Evolutionary conservation across 1,140 invertebrate genomes (phyloP).

Genomic region (Hypsibius dujardini): DNA sequence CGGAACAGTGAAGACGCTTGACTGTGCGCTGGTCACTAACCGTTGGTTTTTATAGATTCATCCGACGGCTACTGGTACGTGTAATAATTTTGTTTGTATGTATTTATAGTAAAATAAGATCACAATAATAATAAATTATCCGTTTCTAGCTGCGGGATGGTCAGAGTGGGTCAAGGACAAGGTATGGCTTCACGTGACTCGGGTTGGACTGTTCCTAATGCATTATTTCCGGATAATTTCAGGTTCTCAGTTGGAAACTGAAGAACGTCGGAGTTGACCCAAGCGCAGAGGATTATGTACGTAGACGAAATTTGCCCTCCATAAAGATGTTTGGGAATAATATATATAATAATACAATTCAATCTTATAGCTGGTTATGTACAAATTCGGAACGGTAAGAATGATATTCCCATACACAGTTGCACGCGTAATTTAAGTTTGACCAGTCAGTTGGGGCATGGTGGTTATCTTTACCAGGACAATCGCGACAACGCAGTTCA

Average conservation of each 20-base stretch:
- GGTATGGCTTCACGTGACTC: not conserved
- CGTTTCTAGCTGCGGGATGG: constrained; percentile 48
- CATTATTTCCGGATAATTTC: constrained; percentile 10
- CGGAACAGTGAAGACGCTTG: no score
- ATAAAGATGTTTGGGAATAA: no score
- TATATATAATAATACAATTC: constrained; percentile 22
- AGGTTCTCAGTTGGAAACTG: constrained; percentile 55
- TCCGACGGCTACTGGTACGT: constrained; percentile 50
- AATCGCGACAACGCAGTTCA: constrained; percentile 55
- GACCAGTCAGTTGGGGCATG: no score
- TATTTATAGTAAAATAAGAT: no score
- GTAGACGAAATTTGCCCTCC: no score
- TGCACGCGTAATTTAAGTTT: no score
- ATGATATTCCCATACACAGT: not conserved
- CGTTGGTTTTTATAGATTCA: constrained; percentile 54
- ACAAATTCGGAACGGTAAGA: constrained; percentile 78
- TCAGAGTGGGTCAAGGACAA: constrained; percentile 62
- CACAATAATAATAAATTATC: no score
- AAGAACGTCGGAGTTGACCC: constrained; percentile 43
- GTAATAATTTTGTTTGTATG: no score
- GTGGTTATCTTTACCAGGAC: constrained; percentile 27
- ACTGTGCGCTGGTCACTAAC: no score
- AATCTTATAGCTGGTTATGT: constrained; percentile 45
- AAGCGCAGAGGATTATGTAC: constrained; percentile 52
- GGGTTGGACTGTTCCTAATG: not conserved